These are phyloP conservation scores for Trichomycterus rosablanca DNA, from an alignment of 2,113 vertebrate genomes.

Conservation along the genomic window DNA sequence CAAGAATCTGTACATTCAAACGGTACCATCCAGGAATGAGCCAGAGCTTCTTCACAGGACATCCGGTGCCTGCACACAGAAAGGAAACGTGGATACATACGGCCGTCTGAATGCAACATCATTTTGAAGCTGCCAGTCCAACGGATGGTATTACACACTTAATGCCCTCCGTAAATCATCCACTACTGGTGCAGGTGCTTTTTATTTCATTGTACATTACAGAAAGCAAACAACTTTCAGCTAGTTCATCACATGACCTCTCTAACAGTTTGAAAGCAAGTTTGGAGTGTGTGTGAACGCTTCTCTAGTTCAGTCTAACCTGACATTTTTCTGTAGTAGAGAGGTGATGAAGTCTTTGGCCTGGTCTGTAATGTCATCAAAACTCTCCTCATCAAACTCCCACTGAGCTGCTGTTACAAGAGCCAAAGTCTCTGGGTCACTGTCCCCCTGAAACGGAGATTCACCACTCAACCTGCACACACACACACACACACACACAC, in stretches of 20 bases:
- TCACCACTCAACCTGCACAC: slow-evolving; percentile 75
- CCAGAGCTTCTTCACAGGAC: slow-evolving; percentile 63
- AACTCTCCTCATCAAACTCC: slow-evolving; percentile 80
- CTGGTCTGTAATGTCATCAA: slow-evolving; percentile 70
- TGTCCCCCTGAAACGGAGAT: slow-evolving; percentile 81
- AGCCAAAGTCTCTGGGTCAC: slow-evolving; percentile 72
- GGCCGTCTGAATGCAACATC: no score
- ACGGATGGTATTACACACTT: no score
- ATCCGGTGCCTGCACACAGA: slow-evolving; percentile 63
- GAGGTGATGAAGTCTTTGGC: slow-evolving; percentile 80
- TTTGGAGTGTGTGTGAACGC: neutral
- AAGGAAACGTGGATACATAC: neutral
- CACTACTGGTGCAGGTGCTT: no score
- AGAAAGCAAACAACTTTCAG: no score
- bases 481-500: no score
- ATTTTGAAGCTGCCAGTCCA: no score
- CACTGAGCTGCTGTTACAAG: slow-evolving; percentile 74
- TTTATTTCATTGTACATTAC: no score
- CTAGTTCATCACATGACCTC: no score
- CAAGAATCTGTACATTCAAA: slow-evolving; percentile 48
- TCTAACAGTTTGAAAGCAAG: neutral
- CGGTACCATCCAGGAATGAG: slow-evolving; percentile 74
- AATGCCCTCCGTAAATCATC: no score
- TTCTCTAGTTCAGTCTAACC: slow-evolving; percentile 57
- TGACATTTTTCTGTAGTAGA: slow-evolving; percentile 70